These are phyloP conservation scores for Orthosia incerta DNA, from an alignment of 2,888 invertebrate genomes.

Conservation along the genomic window DNA sequence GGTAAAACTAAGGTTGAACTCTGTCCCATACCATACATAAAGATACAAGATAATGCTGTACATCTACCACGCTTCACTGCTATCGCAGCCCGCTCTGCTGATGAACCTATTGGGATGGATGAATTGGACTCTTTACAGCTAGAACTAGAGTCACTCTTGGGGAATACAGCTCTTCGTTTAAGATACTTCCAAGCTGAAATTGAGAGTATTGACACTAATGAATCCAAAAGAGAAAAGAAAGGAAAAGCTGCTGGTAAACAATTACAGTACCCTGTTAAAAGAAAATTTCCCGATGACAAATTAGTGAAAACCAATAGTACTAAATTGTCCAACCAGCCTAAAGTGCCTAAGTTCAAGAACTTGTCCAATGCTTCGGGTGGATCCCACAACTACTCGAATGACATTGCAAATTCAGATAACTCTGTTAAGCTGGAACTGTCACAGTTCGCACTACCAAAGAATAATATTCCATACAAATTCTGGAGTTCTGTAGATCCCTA, in stretches of 20 bases:
- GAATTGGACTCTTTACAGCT: conserved; percentile 96
- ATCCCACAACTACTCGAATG: conserved; percentile 86
- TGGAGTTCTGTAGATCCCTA: conserved; percentile 98
- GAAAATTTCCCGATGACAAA: conserved; percentile 91
- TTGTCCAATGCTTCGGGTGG: conserved; percentile 83
- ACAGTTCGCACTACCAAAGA: conserved; percentile 94
- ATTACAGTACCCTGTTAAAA: conserved; percentile 90
- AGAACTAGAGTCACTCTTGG: conserved; percentile 96
- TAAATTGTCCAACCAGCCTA: conserved; percentile 90
- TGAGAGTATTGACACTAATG: conserved; percentile 92
- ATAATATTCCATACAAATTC: conserved; percentile 98
- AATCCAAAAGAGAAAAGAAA: conserved; percentile 89
- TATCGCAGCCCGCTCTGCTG: conserved; percentile 92
- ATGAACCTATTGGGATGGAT: conserved; percentile 96
- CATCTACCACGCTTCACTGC: conserved; percentile 93
- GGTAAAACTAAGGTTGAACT: conserved; percentile 86
- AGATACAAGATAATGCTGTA: conserved; percentile 93
- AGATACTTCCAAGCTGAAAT: conserved; percentile 95
- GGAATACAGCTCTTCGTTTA: conserved; percentile 95
- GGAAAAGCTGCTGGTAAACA: conserved; percentile 90
- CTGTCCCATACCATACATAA: conserved; percentile 92
- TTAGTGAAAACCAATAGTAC: conserved; percentile 90
- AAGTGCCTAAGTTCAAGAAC: conserved; percentile 91
- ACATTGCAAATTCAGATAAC: conserved; percentile 87
- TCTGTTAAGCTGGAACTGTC: conserved; percentile 92